A percentile compares a stretch with the other conserved stretches of the same genome.
Conservation (phyloP, 2,888 invertebrate genomes). For the Drosophila setosimentum region DNA sequence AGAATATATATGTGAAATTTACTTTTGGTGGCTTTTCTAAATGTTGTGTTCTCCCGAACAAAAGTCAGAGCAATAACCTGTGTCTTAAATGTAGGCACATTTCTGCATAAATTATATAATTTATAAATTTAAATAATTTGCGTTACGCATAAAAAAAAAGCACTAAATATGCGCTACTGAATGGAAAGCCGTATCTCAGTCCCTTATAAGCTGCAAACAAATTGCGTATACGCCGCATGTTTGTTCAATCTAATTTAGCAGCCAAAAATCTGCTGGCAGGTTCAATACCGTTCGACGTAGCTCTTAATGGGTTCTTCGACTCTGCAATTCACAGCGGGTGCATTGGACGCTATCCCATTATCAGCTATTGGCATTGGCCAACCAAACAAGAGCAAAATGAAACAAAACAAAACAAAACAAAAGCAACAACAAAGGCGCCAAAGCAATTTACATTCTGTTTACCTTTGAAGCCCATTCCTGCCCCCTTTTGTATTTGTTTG, state of each 20-base stretch:
- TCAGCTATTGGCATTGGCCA: constrained; percentile 61
- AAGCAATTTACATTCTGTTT: constrained; percentile 74
- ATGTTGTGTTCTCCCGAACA: neutral
- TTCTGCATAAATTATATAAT: neutral
- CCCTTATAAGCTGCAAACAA: constrained; percentile 4
- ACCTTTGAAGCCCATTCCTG: constrained; percentile 40
- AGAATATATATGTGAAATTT: neutral
- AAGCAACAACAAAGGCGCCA: constrained; percentile 23
- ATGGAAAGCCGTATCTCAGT: neutral
- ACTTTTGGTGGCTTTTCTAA: neutral
- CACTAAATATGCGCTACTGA: constrained; percentile 14
- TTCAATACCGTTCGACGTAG: constrained; percentile 54
- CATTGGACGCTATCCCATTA: constrained; percentile 50
- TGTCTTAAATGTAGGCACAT: neutral
- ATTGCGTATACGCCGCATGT: constrained; percentile 49
- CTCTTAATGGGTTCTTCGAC: constrained; percentile 56
- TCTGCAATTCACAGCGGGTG: constrained; percentile 43
- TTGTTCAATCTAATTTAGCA: constrained; percentile 17
- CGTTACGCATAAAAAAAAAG: constrained; percentile 30
- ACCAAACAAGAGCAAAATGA: constrained; percentile 12
- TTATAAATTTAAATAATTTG: constrained; percentile 21
- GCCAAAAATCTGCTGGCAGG: constrained; percentile 47
- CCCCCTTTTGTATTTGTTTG: constrained; percentile 9
- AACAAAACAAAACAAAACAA: constrained; percentile 10
- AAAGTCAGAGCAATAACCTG: neutral